A percentile compares a stretch with the other conserved stretches of the same genome.
Evolutionary conservation across 2,113 vertebrate genomes (phyloP).

Genomic region (Cebus imitator): DNA sequence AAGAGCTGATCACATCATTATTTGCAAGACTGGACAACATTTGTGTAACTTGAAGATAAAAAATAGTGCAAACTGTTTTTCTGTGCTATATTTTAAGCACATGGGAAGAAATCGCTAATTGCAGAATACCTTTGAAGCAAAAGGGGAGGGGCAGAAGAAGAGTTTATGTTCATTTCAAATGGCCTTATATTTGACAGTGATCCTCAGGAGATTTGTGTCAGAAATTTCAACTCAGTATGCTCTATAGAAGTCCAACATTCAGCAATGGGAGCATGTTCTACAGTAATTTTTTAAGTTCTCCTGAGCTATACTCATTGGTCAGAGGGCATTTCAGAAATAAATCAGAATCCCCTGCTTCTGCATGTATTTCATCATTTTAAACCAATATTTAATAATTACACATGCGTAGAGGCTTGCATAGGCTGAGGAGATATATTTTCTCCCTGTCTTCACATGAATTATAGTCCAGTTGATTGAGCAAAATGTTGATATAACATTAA

Average conservation of each 20-base stretch:
- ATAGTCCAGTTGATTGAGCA: background rate
- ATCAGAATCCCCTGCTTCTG: background rate
- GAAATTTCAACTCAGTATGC: background rate
- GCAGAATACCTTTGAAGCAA: background rate
- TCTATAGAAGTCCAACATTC: background rate
- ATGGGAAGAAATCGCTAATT: background rate
- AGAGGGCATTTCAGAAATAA: background rate
- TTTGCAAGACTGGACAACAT: background rate
- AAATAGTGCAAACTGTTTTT: background rate
- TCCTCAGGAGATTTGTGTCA: background rate
- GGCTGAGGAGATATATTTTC: background rate
- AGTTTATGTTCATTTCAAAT: background rate
- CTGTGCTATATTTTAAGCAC: background rate
- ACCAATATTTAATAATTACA: background rate
- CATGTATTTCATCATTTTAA: background rate
- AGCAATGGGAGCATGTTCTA: background rate
- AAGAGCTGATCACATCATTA: background rate
- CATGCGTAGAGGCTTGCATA: background rate
- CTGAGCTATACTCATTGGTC: background rate
- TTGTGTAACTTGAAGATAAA: background rate
- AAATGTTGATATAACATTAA: slow-evolving; percentile 4
- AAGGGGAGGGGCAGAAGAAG: background rate
- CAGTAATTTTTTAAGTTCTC: background rate
- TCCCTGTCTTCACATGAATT: background rate
- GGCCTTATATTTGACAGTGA: background rate